These are phyloP conservation scores for Fragum sueziense DNA, from an alignment of 2,888 invertebrate genomes.

Conservation along the genomic window DNA sequence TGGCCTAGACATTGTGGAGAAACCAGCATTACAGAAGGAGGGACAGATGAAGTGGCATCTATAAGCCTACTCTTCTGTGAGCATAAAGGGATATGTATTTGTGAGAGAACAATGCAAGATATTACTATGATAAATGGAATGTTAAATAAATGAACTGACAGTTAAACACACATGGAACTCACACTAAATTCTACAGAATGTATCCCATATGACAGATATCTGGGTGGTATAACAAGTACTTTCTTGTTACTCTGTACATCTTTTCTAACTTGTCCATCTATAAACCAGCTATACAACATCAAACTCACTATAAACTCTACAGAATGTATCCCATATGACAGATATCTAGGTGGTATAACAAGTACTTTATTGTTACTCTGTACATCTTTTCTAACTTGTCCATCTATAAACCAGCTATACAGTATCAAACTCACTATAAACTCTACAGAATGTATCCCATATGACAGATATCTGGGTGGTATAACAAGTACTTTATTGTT, in stretches of 20 bases:
- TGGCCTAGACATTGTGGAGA: too few relatives aligned
- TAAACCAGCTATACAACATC: constrained; percentile 71
- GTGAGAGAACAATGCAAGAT: too few relatives aligned
- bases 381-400: constrained; percentile 28
- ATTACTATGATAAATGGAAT: too few relatives aligned
- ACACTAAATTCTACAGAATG: too few relatives aligned
- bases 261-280: constrained; percentile 52
- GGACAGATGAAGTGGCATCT: too few relatives aligned
- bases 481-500: constrained; percentile 68
- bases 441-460: constrained; percentile 72
- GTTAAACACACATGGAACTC: too few relatives aligned
- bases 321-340: constrained; percentile 73
- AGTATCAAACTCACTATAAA: constrained; percentile 70
- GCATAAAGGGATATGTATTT: too few relatives aligned
- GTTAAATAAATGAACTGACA: too few relatives aligned
- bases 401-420: constrained; percentile 72
- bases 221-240: constrained; percentile 44
- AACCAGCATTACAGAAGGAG: too few relatives aligned
- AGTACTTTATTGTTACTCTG: constrained; percentile 61
- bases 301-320: constrained; percentile 71
- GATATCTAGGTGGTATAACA: constrained; percentile 67
- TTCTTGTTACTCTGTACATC: constrained; percentile 46
- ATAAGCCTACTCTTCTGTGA: too few relatives aligned
- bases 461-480: constrained; percentile 57
- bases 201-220: too few relatives aligned